phyloP scores from a whole-genome alignment of 2,113 vertebrate species.

The Gracilinanus agilis region DNA sequence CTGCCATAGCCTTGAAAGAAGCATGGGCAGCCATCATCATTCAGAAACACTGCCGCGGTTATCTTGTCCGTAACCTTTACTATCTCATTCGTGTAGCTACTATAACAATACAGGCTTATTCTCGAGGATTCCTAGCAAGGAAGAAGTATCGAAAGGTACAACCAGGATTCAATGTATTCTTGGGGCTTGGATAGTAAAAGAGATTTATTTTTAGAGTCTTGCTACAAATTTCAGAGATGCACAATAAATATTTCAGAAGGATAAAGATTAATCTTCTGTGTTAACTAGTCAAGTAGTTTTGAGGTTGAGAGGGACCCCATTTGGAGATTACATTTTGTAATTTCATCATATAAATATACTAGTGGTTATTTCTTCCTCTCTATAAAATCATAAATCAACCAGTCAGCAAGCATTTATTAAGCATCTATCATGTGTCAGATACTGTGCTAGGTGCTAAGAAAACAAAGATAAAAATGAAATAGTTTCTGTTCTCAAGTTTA shows the following conservation, averaged over 20 bases:
- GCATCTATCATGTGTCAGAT: background rate
- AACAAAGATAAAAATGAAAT: background rate
- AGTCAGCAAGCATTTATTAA: background rate
- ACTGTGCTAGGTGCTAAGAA: background rate
- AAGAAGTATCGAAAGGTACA: conserved; percentile 91
- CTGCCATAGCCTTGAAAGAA: conserved; percentile 89
- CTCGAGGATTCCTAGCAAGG: conserved; percentile 92
- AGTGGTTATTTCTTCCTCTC: background rate
- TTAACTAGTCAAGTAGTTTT: background rate
- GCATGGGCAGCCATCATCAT: conserved; percentile 93
- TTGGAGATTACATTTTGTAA: background rate
- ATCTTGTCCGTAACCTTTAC: conserved; percentile 89
- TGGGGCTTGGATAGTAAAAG: background rate
- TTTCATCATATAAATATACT: rapidly evolving
- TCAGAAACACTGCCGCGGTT: conserved; percentile 93
- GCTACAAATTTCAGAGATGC: background rate
- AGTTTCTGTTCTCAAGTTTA: background rate
- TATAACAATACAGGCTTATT: conserved; percentile 93
- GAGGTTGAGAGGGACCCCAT: background rate
- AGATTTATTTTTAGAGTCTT: background rate
- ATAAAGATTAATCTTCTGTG: background rate
- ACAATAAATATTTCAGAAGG: background rate
- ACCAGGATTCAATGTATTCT: background rate
- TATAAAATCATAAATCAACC: background rate
- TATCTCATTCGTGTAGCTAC: conserved; percentile 89